phyloP scores from a whole-genome alignment of 2,797 vertebrate genomes.

The Mionectes olivaceus region DNA sequence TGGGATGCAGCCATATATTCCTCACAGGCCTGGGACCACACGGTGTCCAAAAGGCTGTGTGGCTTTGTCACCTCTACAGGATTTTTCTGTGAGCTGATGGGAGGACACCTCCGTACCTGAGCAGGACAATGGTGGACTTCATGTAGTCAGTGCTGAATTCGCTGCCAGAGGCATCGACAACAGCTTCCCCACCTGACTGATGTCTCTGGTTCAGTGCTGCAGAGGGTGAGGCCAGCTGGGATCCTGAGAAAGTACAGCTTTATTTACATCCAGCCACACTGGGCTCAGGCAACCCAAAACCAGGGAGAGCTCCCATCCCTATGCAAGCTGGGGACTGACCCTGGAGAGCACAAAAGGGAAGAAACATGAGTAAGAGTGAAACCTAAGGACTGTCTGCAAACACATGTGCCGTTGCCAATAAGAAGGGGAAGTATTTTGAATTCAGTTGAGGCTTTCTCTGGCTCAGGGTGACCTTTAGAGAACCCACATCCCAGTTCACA shows the following conservation, averaged over 20 bases:
- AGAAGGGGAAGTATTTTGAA: conserved; percentile 29
- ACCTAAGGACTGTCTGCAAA: neutral
- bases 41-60: neutral
- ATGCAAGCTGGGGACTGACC: neutral
- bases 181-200: neutral
- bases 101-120: neutral
- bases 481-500: neutral
- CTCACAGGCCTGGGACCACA: neutral
- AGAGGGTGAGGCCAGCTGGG: neutral
- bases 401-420: neutral
- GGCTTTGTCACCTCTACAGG: neutral
- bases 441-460: conserved; percentile 17
- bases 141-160: neutral
- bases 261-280: neutral
- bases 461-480: conserved; percentile 48
- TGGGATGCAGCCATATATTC: neutral
- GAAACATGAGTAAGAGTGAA: neutral
- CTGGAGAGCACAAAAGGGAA: neutral
- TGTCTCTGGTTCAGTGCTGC: neutral
- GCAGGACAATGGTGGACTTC: accelerated
- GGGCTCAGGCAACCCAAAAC: neutral
- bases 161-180: neutral
- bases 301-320: neutral
- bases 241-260: neutral
- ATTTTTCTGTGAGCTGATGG: neutral